Evolutionary conservation across 1,140 invertebrate genomes (phyloP).

Genomic region (Gryllus bimaculatus): DNA sequence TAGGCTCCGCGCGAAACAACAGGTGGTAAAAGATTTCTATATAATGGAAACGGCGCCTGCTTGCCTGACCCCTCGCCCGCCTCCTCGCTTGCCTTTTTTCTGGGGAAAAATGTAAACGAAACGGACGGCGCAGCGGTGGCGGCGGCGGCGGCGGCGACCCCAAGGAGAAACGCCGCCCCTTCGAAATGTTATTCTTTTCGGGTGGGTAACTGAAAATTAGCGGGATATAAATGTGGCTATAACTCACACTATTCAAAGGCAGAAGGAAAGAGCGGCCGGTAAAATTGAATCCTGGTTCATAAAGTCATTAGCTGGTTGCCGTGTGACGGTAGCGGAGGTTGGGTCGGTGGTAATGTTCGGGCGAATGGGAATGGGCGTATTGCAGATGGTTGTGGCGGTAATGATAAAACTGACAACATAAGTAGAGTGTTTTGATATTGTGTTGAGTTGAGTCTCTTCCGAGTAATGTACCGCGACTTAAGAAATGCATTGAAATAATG

Average conservation of each 20-base stretch:
- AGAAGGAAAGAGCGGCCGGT: not conserved
- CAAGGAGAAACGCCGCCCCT: too few relatives aligned
- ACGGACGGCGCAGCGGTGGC: not conserved
- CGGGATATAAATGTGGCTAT: constrained; percentile 1
- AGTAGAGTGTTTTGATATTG: too few relatives aligned
- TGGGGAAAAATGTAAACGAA: not conserved
- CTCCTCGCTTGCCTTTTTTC: not conserved
- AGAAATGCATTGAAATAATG: too few relatives aligned
- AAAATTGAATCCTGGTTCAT: not conserved
- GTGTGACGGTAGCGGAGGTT: not conserved
- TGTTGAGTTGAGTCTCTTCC: too few relatives aligned
- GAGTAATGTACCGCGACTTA: too few relatives aligned
- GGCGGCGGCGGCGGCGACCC: too few relatives aligned
- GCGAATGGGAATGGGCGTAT: not conserved
- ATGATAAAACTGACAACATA: too few relatives aligned
- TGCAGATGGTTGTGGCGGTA: not conserved
- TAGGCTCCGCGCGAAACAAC: not conserved
- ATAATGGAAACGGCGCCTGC: not conserved
- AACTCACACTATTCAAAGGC: not conserved
- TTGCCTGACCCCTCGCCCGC: too few relatives aligned
- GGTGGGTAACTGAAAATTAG: not conserved
- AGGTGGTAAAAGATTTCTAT: not conserved
- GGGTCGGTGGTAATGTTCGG: too few relatives aligned
- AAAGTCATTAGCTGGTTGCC: not conserved
- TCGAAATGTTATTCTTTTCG: not conserved